Evolutionary conservation across 2,113 vertebrate genomes (phyloP).

Genomic region (Poeciliopsis retropinna): DNA sequence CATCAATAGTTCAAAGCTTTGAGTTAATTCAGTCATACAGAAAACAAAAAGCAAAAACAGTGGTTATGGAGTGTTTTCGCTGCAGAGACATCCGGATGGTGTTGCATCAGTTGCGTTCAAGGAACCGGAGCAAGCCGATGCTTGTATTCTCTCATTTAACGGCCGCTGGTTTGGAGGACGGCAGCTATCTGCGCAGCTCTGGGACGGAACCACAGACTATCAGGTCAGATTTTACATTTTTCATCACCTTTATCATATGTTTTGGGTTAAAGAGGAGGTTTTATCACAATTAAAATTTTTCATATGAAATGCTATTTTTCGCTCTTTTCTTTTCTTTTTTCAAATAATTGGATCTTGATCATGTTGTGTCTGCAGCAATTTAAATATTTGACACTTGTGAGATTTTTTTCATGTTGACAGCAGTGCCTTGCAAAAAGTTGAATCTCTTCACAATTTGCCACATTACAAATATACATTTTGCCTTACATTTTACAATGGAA

Average conservation of each 20-base stretch:
- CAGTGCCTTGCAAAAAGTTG: not conserved
- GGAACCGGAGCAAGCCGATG: slow-evolving; percentile 87
- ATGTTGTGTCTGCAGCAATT: not conserved
- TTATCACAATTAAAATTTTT: not conserved
- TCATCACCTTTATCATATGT: not conserved
- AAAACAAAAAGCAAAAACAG: not conserved
- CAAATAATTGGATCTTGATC: not conserved
- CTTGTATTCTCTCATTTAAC: slow-evolving; percentile 86
- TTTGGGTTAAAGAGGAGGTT: not conserved
- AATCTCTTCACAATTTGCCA: too few species aligned
- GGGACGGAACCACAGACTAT: slow-evolving; percentile 95
- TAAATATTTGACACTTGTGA: not conserved
- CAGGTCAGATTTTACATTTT: slow-evolving; percentile 79
- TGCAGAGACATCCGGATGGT: slow-evolving; percentile 93
- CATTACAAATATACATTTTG: too few species aligned
- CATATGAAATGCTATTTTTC: not conserved
- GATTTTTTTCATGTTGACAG: not conserved
- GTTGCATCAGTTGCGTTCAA: slow-evolving; percentile 95
- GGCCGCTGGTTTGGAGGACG: slow-evolving; percentile 96
- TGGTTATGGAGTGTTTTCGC: slow-evolving; percentile 62
- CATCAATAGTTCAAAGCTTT: not conserved
- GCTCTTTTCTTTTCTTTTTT: not conserved
- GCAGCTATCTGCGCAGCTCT: slow-evolving; percentile 86
- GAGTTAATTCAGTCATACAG: not conserved
- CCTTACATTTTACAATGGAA: too few species aligned